Evolutionary conservation across 1,140 invertebrate species (phyloP).

Genomic region (Apis dorsata): DNA sequence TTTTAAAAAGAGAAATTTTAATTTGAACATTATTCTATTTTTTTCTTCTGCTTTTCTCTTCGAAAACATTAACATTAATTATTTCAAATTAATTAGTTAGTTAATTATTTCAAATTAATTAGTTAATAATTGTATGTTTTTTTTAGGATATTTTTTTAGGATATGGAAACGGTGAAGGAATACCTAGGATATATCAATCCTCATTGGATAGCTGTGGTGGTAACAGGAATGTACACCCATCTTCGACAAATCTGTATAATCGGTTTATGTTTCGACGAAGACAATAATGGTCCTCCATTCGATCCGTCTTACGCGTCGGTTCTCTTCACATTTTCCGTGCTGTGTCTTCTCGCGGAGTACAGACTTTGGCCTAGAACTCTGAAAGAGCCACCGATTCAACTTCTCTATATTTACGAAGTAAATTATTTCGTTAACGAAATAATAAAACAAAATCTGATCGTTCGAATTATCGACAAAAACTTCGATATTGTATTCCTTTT

Average conservation of each 20-base stretch:
- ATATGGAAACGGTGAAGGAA: conserved; percentile 71
- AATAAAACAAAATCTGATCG: not conserved
- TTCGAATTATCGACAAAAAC: too few species aligned
- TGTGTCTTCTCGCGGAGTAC: conserved; percentile 77
- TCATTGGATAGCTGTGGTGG: conserved; percentile 75
- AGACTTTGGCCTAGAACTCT: conserved; percentile 76
- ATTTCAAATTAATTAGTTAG: not conserved
- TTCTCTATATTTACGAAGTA: conserved; percentile 78
- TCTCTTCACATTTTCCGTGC: conserved; percentile 74
- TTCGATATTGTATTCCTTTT: too few species aligned
- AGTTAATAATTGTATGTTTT: too few species aligned
- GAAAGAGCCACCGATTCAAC: conserved; percentile 75
- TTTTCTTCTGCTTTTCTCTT: too few species aligned
- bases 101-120: not conserved
- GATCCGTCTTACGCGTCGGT: conserved; percentile 74
- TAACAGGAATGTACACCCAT: conserved; percentile 75
- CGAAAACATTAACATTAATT: not conserved
- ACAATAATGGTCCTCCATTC: conserved; percentile 55
- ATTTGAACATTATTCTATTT: not conserved
- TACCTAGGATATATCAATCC: conserved; percentile 71
- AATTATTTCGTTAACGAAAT: not conserved
- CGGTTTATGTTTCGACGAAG: conserved; percentile 73
- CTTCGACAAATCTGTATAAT: conserved; percentile 77
- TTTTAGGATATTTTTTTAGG: not conserved
- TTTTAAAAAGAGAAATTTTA: not conserved